Evolutionary conservation across 2,888 invertebrate species (phyloP), one percentile per base, ranked within the genome.

Genomic region (Drosophila putrida): DNA sequence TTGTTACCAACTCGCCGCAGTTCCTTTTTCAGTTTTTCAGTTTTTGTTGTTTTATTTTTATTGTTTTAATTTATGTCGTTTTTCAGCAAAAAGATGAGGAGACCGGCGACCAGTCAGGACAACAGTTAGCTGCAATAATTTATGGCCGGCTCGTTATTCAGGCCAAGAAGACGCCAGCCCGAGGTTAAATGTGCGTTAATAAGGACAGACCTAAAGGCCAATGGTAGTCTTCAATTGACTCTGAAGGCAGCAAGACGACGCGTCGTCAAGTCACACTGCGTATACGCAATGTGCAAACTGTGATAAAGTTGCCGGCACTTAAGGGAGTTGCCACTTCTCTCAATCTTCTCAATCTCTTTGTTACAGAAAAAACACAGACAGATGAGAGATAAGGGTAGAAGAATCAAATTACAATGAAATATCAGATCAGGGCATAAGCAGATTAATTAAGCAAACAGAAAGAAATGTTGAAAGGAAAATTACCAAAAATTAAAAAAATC

Each of bases 141-240:
- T 85, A 88, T 85, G 66, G 51, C 55, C 75, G 39, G 39, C 70
- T 70, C 67, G 67, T 79, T 64, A 65, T 58, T 66, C 68, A 46
- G 62, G 10, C 27, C 6, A 27, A 27, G 27, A 43, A 64, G 68
- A 73, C 57, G 72, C 65, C 60, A 58, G 66, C 69, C 50, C 62
- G 67, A 88, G 86, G 82, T 85, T 85, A 83, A 88, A 77, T 80
- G 83, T 60, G 71, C 77, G 76, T 74, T 83, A 88, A 85, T 85
- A 88, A 88, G 83, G 77, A 71, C 35, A 62, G 60, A 59, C 58
- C 78, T 59, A 62, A 51, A 75, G 76, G 79, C 62, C 75, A 78
- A 59, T 51, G 51, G 39, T 49, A 54, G 69, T 50, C 69, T 64
- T 68, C 57, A 75, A 77, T 75, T 75, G 46, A 47, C 25, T 39